Evolutionary conservation across 2,113 vertebrate genomes (phyloP), one percentile per base, ranked within the genome.

Genomic region (Lagopus muta): DNA sequence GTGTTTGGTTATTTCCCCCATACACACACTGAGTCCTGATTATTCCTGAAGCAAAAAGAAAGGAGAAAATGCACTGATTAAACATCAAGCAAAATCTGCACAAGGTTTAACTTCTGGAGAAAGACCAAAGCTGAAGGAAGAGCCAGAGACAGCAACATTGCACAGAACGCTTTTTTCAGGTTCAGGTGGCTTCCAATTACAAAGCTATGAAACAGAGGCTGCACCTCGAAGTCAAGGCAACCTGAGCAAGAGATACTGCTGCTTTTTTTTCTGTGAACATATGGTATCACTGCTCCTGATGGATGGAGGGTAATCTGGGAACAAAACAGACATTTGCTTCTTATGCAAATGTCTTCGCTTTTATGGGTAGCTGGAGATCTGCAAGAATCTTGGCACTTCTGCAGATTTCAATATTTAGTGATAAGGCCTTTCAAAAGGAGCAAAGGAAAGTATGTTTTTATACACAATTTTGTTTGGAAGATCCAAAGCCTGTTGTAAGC

Each of bases 261-360:
- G 89, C 16, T 76, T 94, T 94, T 94, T 72, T 92, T 15, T 62
- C 70, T 70, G 85, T 88, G 95, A 95, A 91, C 96, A 96, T 96
- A 96, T 95, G 95, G 94, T 86, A 94, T 78, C 91, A 88, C 65
- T 64, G 91, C 75, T 96, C 87, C 85, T 95, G 87, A 94, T 91
- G 87, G 85, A 95, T 81, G 76, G 69, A 94, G 94, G 77, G 93
- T 91, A 94, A 93, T 93, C 89, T 91, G 80, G 94, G 95, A 94
- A 95, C 95, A 94, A 96, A 94, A 92, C 79, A 95, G 89, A 88
- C 94, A 94, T 95, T 95, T 95, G 95, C 94, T 97, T 91, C 85
- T 80, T 83, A 89, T 96, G 95, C 93, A 95, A 91, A 95, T 96
- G 65, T 66, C 75, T 64, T 81, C 77, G 87, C 57, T 69, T 92